Evolutionary conservation across 2,797 vertebrate genomes (phyloP).

Genomic region (Naso thynnoides): DNA sequence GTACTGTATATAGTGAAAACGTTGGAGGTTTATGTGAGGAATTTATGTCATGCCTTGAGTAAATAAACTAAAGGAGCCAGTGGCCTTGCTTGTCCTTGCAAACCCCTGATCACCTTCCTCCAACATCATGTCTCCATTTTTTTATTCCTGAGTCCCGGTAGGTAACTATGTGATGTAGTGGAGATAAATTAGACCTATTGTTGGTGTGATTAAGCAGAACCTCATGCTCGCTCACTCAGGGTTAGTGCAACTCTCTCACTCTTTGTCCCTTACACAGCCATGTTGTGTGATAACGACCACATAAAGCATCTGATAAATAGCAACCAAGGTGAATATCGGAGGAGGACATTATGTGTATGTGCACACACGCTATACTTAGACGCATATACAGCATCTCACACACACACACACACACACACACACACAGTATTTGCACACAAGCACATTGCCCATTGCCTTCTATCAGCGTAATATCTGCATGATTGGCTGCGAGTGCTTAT

Average conservation of each 20-base stretch:
- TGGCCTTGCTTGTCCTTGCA: conserved; percentile 25
- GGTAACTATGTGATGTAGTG: conserved; percentile 40
- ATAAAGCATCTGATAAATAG: conserved; percentile 66
- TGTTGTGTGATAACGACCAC: conserved; percentile 48
- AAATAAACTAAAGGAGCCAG: too few relatives aligned
- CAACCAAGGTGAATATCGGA: conserved; percentile 67
- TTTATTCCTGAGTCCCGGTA: conserved; percentile 47
- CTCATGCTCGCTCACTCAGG: conserved; percentile 29
- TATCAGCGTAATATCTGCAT: conserved; percentile 66
- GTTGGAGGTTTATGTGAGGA: neutral
- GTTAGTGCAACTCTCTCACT: conserved; percentile 25
- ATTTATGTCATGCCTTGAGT: neutral
- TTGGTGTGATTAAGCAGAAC: conserved; percentile 55
- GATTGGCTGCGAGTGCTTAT: conserved; percentile 58
- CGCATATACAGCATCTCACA: conserved; percentile 3
- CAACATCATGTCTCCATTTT: conserved; percentile 31
- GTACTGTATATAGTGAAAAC: neutral
- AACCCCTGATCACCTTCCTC: conserved; percentile 16
- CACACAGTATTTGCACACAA: conserved; percentile 11
- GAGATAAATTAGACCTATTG: conserved; percentile 61
- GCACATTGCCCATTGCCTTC: conserved; percentile 31
- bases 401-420: conserved; percentile 15
- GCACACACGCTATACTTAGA: neutral
- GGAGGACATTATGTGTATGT: conserved; percentile 47
- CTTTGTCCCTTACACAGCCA: conserved; percentile 23